Evolutionary conservation across 2,113 vertebrate species (phyloP).

Genomic region (Megaleporinus macrocephalus): DNA sequence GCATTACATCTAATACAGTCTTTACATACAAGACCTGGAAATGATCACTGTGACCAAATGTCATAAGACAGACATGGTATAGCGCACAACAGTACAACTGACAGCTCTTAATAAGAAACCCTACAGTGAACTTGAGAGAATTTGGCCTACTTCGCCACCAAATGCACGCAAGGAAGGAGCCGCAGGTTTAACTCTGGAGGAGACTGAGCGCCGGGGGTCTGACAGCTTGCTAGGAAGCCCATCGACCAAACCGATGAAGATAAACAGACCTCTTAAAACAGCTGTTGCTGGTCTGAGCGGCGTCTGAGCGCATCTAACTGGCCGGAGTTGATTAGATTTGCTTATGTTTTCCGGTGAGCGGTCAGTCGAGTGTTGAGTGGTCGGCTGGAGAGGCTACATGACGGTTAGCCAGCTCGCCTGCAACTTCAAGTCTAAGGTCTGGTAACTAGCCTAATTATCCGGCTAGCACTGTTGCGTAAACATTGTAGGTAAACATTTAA

Average conservation of each 20-base stretch:
- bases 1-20: too few relatives aligned
- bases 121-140: too few relatives aligned
- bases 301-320: background rate
- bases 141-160: too few relatives aligned
- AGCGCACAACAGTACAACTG: too few relatives aligned
- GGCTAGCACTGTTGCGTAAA: background rate
- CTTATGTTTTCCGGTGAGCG: conserved; percentile 6
- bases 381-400: background rate
- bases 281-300: too few relatives aligned
- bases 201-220: background rate
- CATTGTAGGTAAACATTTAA: background rate
- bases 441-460: background rate
- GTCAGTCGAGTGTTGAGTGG: background rate
- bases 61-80: too few relatives aligned
- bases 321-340: background rate
- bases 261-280: background rate
- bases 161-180: too few relatives aligned
- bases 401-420: background rate
- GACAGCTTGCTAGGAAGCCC: background rate
- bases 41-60: too few relatives aligned
- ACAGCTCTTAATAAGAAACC: too few relatives aligned
- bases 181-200: background rate
- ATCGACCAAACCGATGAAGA: background rate
- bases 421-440: background rate
- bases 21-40: too few relatives aligned